Conservation (phyloP, 2,888 invertebrate species). For the Drosophila limbata region DNA sequence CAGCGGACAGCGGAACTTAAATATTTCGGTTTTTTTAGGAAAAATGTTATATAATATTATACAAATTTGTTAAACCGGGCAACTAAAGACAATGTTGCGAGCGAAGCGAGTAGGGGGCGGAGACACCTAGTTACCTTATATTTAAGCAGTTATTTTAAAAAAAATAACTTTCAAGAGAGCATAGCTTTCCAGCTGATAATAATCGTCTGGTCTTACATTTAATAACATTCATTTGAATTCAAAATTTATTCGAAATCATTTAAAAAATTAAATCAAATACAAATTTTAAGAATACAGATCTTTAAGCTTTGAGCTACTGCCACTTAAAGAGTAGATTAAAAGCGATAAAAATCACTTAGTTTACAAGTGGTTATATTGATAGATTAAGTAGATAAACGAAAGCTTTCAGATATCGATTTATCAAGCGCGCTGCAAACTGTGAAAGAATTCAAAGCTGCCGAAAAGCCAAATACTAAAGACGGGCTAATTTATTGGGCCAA, state of each 20-base stretch:
- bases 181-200: too few species aligned
- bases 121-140: too few species aligned
- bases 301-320: background rate
- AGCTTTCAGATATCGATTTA: slow-evolving; percentile 25
- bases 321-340: slow-evolving; percentile 3
- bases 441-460: slow-evolving; percentile 16
- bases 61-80: too few species aligned
- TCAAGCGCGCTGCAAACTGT: slow-evolving; percentile 10
- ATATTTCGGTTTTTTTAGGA: too few species aligned
- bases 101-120: too few species aligned
- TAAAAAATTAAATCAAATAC: background rate
- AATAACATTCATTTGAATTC: background rate
- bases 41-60: too few species aligned
- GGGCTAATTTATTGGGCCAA: slow-evolving; percentile 65
- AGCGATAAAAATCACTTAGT: slow-evolving; percentile 14
- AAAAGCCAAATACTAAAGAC: slow-evolving; percentile 45
- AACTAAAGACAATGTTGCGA: too few species aligned
- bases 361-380: background rate
- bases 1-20: too few species aligned
- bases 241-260: background rate
- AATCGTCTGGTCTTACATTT: too few species aligned
- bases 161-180: too few species aligned
- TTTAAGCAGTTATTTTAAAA: too few species aligned
- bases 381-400: slow-evolving; percentile 7
- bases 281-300: background rate